Evolutionary conservation across 2,113 vertebrate species (phyloP).

Genomic region (Scytalopus superciliaris): DNA sequence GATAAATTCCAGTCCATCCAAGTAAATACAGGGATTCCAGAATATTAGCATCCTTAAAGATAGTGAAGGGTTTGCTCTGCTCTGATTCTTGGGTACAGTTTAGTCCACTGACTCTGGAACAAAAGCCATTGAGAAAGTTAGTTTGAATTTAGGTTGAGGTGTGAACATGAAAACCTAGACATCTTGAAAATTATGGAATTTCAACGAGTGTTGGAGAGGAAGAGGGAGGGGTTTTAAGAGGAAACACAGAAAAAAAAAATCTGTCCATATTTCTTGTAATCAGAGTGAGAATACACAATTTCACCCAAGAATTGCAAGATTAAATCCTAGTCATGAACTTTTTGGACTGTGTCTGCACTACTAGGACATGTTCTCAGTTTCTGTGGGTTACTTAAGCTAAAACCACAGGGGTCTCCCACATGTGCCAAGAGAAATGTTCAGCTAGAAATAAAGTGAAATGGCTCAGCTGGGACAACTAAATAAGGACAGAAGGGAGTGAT

Average conservation of each 20-base stretch:
- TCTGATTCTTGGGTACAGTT: not conserved
- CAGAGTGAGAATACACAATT: not conserved
- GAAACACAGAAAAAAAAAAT: not conserved
- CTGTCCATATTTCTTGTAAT: not conserved
- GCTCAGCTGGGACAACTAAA: not conserved
- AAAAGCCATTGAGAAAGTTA: not conserved
- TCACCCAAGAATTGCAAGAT: not conserved
- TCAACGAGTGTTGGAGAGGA: not conserved
- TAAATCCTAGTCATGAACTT: not conserved
- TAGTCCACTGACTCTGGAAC: not conserved
- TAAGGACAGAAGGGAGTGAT: not conserved
- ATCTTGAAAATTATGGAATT: not conserved
- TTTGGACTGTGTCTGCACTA: not conserved
- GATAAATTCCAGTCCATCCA: not conserved
- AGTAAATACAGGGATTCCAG: not conserved
- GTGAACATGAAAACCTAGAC: not conserved
- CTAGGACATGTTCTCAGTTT: not conserved
- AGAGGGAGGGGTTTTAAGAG: not conserved
- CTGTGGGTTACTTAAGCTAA: not conserved
- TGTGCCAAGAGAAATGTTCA: not conserved
- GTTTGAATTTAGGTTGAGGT: not conserved
- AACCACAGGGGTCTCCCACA: not conserved
- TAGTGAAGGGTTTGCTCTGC: not conserved
- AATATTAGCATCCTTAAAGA: not conserved
- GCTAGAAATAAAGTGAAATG: not conserved